These are phyloP conservation scores for Neoitamus cyanurus DNA, from an alignment of 2,888 invertebrate species.

Conservation along the genomic window DNA sequence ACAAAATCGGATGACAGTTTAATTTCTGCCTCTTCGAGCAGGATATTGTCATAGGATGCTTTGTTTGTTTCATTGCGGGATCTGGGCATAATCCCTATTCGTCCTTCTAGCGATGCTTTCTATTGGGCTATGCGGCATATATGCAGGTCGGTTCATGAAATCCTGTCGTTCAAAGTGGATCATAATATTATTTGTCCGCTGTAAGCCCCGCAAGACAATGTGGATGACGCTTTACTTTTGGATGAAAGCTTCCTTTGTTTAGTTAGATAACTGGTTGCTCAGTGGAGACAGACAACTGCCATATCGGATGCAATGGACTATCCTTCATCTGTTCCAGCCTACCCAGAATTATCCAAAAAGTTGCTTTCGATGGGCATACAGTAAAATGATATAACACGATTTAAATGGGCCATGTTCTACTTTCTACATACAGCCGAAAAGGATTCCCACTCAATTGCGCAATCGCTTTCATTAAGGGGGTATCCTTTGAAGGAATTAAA, in stretches of 20 bases:
- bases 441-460: too few species aligned
- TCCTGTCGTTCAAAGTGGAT: neutral
- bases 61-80: neutral
- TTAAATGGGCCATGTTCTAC: too few species aligned
- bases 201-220: neutral
- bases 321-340: too few species aligned
- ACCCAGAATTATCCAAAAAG: too few species aligned
- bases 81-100: neutral
- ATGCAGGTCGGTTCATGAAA: neutral
- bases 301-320: too few species aligned
- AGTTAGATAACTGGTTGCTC: neutral
- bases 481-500: too few species aligned
- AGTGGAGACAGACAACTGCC: too few species aligned
- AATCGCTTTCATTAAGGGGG: too few species aligned
- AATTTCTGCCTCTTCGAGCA: neutral
- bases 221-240: neutral
- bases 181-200: neutral
- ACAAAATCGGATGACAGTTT: conserved; percentile 5
- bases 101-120: neutral
- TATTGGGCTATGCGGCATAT: neutral
- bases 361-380: too few species aligned
- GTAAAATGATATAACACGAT: too few species aligned
- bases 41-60: neutral
- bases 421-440: too few species aligned
- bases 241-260: neutral